A percentile compares a stretch with the other conserved stretches of the same genome.
These are phyloP conservation scores for Petrolisthes cinctipes DNA, from an alignment of 2,888 invertebrate genomes.

Conservation along the genomic window DNA sequence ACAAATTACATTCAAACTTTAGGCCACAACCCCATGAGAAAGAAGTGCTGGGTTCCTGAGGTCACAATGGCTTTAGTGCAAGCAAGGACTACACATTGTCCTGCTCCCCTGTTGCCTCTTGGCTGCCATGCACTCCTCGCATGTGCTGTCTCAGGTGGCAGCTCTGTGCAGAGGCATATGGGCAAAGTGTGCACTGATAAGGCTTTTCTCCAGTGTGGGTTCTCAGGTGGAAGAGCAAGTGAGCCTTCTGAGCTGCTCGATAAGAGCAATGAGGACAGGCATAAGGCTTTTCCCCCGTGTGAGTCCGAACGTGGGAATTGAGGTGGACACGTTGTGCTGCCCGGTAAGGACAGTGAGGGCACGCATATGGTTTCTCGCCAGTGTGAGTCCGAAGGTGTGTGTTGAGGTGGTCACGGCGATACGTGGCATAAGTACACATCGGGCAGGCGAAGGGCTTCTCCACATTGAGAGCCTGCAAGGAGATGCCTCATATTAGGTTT, in stretches of 20 bases:
- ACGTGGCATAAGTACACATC: conserved; percentile 49
- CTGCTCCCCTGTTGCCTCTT: background rate
- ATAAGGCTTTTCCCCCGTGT: conserved; percentile 53
- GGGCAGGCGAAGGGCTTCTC: conserved; percentile 93
- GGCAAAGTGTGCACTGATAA: conserved; percentile 40
- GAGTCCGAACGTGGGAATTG: conserved; percentile 52
- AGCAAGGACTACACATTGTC: background rate
- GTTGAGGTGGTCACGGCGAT: conserved; percentile 55
- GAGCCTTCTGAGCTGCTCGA: conserved; percentile 44
- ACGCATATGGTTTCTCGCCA: conserved; percentile 58
- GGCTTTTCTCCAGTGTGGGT: conserved; percentile 47
- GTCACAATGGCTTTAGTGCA: background rate
- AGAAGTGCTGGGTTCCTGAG: too few species aligned
- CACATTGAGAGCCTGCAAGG: conserved; percentile 80
- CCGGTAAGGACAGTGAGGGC: conserved; percentile 57
- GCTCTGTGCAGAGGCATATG: conserved; percentile 50
- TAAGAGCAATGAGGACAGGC: conserved; percentile 47
- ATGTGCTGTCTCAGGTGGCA: conserved; percentile 57
- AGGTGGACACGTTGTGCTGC: conserved; percentile 55
- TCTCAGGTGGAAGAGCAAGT: conserved; percentile 49
- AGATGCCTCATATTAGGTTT: conserved; percentile 44
- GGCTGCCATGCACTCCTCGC: conserved; percentile 42
- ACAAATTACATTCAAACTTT: too few species aligned
- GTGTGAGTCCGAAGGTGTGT: conserved; percentile 59
- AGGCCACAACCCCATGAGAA: too few species aligned